Base-by-base conservation (phyloP, 1,140 invertebrate species). In the Drosophila teissieri region DNA sequence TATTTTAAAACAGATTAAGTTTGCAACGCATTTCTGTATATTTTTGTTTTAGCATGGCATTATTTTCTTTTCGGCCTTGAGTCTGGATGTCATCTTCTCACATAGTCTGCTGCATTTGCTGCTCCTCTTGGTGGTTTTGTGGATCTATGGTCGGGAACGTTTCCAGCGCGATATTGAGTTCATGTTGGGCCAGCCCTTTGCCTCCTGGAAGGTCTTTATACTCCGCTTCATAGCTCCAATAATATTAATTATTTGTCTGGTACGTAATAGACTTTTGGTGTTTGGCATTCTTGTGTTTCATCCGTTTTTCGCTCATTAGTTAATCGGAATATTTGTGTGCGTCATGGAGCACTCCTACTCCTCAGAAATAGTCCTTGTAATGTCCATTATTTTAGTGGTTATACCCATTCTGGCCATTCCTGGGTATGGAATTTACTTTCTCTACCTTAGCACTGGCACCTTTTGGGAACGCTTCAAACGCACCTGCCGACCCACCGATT, bases 151-250 rank as follows among this genome's bases (percentile, higher is more conserved):
- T 91, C 93, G 94, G n/a, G 93, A 94, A 19, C 94, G 95, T 58
- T 95, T 97, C 63, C 94, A 94, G 45, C 91, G 93, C 37, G 96
- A 97, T 80, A 93, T 97, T 2, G 93, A 96, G 86, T 95, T 96
- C 75, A 98, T 97, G 97, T 93, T 96, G n/a, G 95, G 95, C 4
- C 93, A 94, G 67, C 94, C 94, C 36, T 94, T 97, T 7, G 94
- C 73, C 15, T 86, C 86, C 0, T 92, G 91, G 91, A 91, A 85
- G 55, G 39, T 92, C 2, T 83, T 80, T 34, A 57, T 91, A 2
- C 51, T 92, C 15, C 76, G 91, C 17, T 92, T 83, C 48, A 73
- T 92, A 17, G 70, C 86, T 4, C 91, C 91, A 1, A 4, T 92
- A 1, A 74, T 80, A 40, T 52, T 92, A 4, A 0, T 81, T 1